Base-by-base conservation (phyloP, 1,140 invertebrate genomes). In the Sminthurinus signatus region DNA sequence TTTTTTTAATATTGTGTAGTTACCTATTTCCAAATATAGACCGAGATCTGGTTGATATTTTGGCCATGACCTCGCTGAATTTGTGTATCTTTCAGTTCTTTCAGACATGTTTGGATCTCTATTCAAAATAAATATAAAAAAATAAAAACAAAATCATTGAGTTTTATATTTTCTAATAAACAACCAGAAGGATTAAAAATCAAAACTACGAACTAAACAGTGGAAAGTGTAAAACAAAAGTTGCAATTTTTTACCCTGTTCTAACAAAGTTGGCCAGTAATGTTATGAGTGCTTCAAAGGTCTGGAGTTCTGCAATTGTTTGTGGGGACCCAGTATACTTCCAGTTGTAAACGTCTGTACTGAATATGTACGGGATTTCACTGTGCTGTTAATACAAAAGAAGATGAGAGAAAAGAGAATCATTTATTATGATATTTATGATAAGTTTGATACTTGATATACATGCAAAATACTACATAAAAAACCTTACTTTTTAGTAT, bases 341-440 rank as follows among this genome's bases (percentile, higher is more conserved):
- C 66, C 66, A 71, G 15, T 50, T 54, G 61, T 68, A 71, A 46
- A 71, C 65, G 10, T 59, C 54, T 12, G 25, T 57, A 31, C 60
- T 68, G 57, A 71, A 71, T 25, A 71, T 65, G 61, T 71, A 71
- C 0, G 69, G 62, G n/a, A 71, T 62, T 60, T 71, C 69, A 23
- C 59, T 64, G 15, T 64, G 29, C 69, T 71, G 60, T 29, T n/a
- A 62, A 57, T 32, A 25, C 8, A 27, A 67, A 31, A 39, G 39
- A n/a, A n/a, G n/a, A n/a, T 17, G 17, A 29, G 15, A 44, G 17
- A 8, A 25, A 28, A 14, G 19, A 25, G 23, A 31, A 32, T 12
- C n/a, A 36, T 56, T 39, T n/a, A 14, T 25, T 15, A 48, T 8
- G 15, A 48, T 48, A n/a, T 48, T 5, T 48, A n/a, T n/a, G n/a